Evolutionary conservation across 2,888 invertebrate species (phyloP), one percentile per base, ranked within the genome.

Genomic region (Zygothrica quintamaculata): DNA sequence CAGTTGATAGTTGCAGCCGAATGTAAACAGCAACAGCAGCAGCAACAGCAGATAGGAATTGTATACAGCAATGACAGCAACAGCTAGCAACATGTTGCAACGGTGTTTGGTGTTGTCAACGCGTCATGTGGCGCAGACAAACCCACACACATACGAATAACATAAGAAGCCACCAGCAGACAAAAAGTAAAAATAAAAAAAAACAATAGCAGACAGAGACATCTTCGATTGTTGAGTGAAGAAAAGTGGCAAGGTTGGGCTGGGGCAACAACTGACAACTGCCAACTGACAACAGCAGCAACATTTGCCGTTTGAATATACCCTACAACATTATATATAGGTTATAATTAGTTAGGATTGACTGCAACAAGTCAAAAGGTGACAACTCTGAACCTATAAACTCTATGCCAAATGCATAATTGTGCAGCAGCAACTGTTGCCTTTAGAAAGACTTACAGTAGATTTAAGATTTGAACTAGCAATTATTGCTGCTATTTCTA

Each of bases 71-170:
- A 18, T n/a, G n/a, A 18, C 18, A 18, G 40, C 77, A 74, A 55
- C 37, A 42, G 46, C 29, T 31, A 50, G 74, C 77, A 77, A 73
- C 77, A 69, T 73, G 74, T 75, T 73, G 72, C 72, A 44, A 42
- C 43, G 29, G 33, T 50, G 48, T 60, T 47, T 46, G 47, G 18
- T 65, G 50, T 52, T 62, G 71, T 74, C 74, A 68, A 64, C 74
- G 62, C 61, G 33, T 60, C 51, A 56, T 46, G 58, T 29, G 57
- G 52, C 25, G 57, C 40, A 64, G 44, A 42, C 31, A 18, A 39
- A 16, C 37, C 29, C 40, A 42, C 50, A 57, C 36, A 1, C 25
- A 47, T 22, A 55, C 26, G 25, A 44, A 12, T 42, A 67, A 58
- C 40, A 48, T 18, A 62, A 53, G 31, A 42, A 50, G 34, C 37